Base-by-base conservation (phyloP, 2,113 vertebrate species). In the Tyto alba region DNA sequence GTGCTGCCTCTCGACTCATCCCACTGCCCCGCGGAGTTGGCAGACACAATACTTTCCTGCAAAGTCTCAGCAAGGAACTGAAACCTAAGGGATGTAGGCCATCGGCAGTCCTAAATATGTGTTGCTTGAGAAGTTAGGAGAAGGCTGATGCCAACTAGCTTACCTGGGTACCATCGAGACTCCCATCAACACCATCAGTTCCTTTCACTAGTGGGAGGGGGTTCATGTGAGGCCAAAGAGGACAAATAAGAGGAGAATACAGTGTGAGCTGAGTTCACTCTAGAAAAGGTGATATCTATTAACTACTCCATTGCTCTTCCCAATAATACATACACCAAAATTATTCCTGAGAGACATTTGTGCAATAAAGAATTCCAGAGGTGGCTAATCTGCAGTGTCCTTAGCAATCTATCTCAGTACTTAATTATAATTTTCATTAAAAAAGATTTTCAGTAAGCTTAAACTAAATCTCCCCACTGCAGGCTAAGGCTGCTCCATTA, bases 311-410 rank as follows among this genome's bases (percentile, higher is more conserved):
- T 45, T 76, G 19, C 16, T 50, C 53, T 76, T 71, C 56, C 88
- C 21, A 4, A 11, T 40, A 40, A 45, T 66, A 81, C 56, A 77
- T 16, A 7, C 0, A 0, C 21, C 69, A 41, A 25, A 41, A 13
- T 50, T 43, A 47, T 7, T 83, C 43, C 79, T 15, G 34, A 48
- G 75, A 63, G 72, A 29, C 1, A 1, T 38, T 72, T 87, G 41
- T 53, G 38, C 64, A 62, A 10, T 43, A 25, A 62, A 85, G 85
- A 21, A 41, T 52, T 57, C 41, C 52, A 20, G 66, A 82, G 47
- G 7, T 59, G 52, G 41, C 32, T 85, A 6, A 3, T 62, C 23
- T 72, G 50, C 5, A 3, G 15, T 25, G 47, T 45, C 62, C n/a
- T 45, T 13, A 63, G 82, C 22, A 75, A 50, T 23, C 66, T n/a